Percentiles rank a stretch among this genome's conserved stretches.
Evolutionary conservation across 1,140 invertebrate genomes (phyloP).

Genomic region (Eupristina koningsbergeri): DNA sequence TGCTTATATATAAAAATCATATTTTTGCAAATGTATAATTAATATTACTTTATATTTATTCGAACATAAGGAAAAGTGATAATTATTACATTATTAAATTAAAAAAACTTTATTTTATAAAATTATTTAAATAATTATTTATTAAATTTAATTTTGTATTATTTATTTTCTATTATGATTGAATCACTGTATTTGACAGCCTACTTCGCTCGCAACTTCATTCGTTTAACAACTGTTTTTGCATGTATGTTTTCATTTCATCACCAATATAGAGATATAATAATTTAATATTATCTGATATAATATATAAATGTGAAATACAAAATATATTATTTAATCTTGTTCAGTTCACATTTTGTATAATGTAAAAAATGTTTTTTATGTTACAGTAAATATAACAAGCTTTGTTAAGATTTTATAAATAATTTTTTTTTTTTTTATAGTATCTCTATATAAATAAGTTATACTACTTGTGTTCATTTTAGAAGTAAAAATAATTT

Average conservation of each 20-base stretch:
- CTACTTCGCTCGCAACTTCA: conserved; percentile 41
- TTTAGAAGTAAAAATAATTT: background rate
- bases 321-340: background rate
- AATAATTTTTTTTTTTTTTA: background rate
- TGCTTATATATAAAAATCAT: conserved; percentile 16
- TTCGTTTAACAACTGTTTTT: conserved; percentile 16
- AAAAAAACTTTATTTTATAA: conserved; percentile 7
- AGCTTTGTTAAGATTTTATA: background rate
- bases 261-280: conserved; percentile 18
- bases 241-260: conserved; percentile 29
- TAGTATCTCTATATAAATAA: background rate
- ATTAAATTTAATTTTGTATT: background rate
- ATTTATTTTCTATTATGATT: background rate
- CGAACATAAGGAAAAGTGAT: background rate
- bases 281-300: background rate
- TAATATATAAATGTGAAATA: background rate
- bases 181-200: conserved; percentile 33
- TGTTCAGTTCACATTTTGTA: background rate
- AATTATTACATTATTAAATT: background rate
- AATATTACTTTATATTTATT: conserved; percentile 1
- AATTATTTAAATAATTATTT: background rate
- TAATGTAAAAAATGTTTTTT: background rate
- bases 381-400: background rate
- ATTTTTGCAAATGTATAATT: background rate
- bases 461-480: background rate